These are phyloP conservation scores for Fratercula arctica DNA, from an alignment of 2,797 vertebrate species.

Conservation along the genomic window DNA sequence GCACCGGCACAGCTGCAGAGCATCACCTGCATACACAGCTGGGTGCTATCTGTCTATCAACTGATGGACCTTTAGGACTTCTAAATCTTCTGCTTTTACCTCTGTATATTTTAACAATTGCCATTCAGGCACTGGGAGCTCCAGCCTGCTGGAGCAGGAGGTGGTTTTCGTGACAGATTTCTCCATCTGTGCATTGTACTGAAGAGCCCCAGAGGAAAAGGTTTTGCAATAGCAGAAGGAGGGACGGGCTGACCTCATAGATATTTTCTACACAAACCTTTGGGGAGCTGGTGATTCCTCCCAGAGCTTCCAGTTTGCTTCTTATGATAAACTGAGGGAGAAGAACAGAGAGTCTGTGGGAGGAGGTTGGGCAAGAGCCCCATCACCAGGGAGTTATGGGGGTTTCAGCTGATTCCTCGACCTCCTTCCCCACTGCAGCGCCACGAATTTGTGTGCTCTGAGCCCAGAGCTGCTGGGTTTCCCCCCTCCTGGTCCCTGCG, in stretches of 20 bases:
- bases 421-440: too few relatives aligned
- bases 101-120: rapidly evolving
- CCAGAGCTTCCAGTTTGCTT: not conserved
- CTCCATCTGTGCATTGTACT: not conserved
- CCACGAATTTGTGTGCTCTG: not conserved
- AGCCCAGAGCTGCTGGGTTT: not conserved
- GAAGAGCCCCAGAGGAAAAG: not conserved
- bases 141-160: not conserved
- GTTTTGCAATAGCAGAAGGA: not conserved
- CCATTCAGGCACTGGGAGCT: not conserved
- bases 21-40: rapidly evolving
- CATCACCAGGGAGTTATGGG: rapidly evolving
- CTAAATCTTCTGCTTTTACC: not conserved
- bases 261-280: not conserved
- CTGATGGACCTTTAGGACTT: not conserved
- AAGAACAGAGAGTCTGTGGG: not conserved
- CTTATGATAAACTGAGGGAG: not conserved
- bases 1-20: rapidly evolving
- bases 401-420: not conserved
- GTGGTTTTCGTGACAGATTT: not conserved
- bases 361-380: not conserved
- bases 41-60: too few relatives aligned
- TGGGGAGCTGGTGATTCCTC: not conserved
- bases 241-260: not conserved
- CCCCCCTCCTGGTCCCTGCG: not conserved